Evolutionary conservation across 2,797 vertebrate genomes (phyloP).

Genomic region (Decapterus maruadsi): DNA sequence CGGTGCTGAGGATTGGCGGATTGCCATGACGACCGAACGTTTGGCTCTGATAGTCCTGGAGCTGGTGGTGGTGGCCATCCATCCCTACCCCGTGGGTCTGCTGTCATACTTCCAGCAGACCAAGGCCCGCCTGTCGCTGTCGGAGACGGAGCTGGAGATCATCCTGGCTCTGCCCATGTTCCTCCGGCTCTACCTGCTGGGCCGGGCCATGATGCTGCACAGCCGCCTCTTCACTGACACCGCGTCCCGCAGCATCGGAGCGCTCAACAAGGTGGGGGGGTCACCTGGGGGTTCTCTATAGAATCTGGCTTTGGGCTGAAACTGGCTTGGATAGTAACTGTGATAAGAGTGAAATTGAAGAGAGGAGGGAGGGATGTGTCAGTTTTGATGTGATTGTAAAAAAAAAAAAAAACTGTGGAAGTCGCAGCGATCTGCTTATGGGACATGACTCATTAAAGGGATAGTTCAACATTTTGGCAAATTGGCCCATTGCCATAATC

Average conservation of each 20-base stretch:
- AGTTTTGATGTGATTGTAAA: neutral
- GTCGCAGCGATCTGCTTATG: conserved; percentile 2
- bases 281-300: conserved; percentile 10
- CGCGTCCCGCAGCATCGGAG: conserved; percentile 96
- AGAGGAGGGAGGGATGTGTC: neutral
- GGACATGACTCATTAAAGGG: conserved; percentile 3
- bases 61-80: conserved; percentile 91
- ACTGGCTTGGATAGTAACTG: conserved; percentile 22
- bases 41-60: conserved; percentile 92
- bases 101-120: conserved; percentile 86
- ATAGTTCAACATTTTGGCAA: no score
- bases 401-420: neutral
- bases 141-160: conserved; percentile 94
- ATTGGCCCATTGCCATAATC: no score
- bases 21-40: conserved; percentile 93
- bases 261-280: conserved; percentile 92
- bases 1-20: conserved; percentile 93
- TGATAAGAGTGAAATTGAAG: conserved; percentile 18
- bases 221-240: conserved; percentile 97
- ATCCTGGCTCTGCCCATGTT: conserved; percentile 96
- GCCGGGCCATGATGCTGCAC: conserved; percentile 95
- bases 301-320: conserved; percentile 36
- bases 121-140: conserved; percentile 78
- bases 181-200: conserved; percentile 93
- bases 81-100: conserved; percentile 92